phyloP scores from a whole-genome alignment of 2,888 invertebrate genomes.

The Apamea epomidion region DNA sequence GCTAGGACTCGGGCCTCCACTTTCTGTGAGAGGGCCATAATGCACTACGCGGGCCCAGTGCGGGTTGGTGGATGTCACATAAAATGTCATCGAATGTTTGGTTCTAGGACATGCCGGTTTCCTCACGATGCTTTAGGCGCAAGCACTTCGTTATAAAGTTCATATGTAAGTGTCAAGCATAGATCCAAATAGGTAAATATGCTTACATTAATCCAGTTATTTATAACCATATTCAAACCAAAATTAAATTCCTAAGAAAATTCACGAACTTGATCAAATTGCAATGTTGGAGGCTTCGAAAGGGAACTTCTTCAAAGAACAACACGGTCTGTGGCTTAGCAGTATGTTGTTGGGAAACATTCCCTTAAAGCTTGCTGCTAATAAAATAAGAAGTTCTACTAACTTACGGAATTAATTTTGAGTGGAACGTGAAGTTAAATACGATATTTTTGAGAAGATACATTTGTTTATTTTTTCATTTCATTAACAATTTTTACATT shows the following conservation, averaged over 20 bases:
- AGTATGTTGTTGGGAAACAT: slow-evolving; percentile 24
- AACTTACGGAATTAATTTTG: slow-evolving; percentile 20
- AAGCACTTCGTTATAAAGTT: background rate
- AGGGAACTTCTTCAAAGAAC: slow-evolving; percentile 29
- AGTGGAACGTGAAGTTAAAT: background rate
- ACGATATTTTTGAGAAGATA: slow-evolving; percentile 5
- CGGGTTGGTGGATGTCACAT: background rate
- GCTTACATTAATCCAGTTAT: slow-evolving; percentile 2
- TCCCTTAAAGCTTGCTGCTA: slow-evolving; percentile 8
- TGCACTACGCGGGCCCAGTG: background rate
- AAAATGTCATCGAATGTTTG: background rate
- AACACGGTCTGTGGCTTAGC: slow-evolving; percentile 20
- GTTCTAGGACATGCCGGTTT: background rate
- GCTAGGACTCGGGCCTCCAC: too few relatives aligned
- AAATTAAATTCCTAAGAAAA: slow-evolving; percentile 30
- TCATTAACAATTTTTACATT: too few relatives aligned
- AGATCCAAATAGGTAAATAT: background rate
- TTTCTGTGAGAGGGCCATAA: background rate
- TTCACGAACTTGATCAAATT: slow-evolving; percentile 29
- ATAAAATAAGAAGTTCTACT: slow-evolving; percentile 38
- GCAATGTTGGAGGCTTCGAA: slow-evolving; percentile 6
- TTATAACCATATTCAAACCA: background rate
- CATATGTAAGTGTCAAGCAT: background rate
- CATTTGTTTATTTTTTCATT: too few relatives aligned
- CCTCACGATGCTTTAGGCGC: background rate